Percentiles rank a stretch among this genome's conserved stretches.
Evolutionary conservation across 2,888 invertebrate species (phyloP).

Genomic region (Diploptera punctata): DNA sequence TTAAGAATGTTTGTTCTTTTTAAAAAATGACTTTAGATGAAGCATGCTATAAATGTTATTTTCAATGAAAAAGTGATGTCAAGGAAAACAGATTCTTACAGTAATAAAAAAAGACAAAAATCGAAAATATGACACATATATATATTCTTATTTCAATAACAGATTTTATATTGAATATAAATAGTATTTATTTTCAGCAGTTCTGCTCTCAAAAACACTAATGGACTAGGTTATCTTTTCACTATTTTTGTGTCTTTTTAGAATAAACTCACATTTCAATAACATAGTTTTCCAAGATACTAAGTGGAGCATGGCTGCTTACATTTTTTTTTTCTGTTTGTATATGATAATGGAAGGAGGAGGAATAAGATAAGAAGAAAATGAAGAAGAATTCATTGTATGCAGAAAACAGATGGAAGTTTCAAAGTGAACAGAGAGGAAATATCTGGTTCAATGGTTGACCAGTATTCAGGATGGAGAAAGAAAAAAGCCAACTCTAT

Average conservation of each 20-base stretch:
- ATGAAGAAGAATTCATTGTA: neutral
- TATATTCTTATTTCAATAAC: conserved; percentile 27
- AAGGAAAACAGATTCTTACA: no score
- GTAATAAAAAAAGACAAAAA: neutral
- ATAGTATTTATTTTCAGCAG: conserved; percentile 39
- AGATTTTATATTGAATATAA: conserved; percentile 42
- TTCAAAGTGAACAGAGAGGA: neutral
- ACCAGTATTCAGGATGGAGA: neutral
- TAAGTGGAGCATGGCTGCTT: conserved; percentile 14
- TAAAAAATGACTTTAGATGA: no score
- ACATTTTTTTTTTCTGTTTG: neutral
- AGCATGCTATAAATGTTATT: no score
- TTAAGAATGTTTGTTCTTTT: no score
- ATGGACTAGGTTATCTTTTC: conserved; percentile 41
- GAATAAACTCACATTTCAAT: conserved; percentile 32
- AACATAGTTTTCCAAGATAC: conserved; percentile 23
- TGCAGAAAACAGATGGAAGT: neutral
- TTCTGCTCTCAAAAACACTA: conserved; percentile 42
- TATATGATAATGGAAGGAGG: conserved; percentile 10
- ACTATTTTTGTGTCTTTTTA: conserved; percentile 39
- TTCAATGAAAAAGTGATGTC: no score
- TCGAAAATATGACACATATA: neutral
- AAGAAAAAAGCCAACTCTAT: no score
- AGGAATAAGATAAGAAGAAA: neutral
- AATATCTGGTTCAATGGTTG: neutral